A percentile compares a stretch with the other conserved stretches of the same genome.
Evolutionary conservation across 2,797 vertebrate genomes (phyloP).

Genomic region (Onychomys torridus): DNA sequence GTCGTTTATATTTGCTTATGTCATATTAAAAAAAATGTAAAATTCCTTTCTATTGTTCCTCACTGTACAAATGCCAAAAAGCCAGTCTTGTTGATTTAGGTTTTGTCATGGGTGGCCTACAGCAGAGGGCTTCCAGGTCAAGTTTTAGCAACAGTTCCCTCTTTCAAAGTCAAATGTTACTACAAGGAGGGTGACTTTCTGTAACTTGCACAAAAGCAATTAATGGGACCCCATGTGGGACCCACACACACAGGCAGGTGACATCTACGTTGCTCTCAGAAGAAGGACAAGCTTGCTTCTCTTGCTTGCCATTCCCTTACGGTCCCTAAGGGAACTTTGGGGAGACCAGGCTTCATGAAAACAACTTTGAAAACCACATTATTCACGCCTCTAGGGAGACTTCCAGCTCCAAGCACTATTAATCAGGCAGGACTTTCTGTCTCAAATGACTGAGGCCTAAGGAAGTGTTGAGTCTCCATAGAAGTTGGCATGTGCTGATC

Average conservation of each 20-base stretch:
- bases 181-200: neutral
- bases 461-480: slow-evolving; percentile 47
- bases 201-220: neutral
- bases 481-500: slow-evolving; percentile 49
- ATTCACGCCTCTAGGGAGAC: neutral
- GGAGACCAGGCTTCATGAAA: slow-evolving; percentile 10
- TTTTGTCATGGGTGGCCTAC: neutral
- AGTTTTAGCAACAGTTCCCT: neutral
- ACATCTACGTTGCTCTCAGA: neutral
- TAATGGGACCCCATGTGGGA: neutral
- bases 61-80: neutral
- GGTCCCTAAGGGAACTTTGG: neutral
- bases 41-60: neutral
- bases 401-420: slow-evolving; percentile 40
- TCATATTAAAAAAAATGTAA: neutral
- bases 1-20: neutral
- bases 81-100: neutral
- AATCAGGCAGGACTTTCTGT: slow-evolving; percentile 49
- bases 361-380: slow-evolving; percentile 52
- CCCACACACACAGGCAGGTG: neutral
- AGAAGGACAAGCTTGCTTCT: neutral
- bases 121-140: neutral
- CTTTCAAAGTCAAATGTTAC: neutral
- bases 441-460: slow-evolving; percentile 26
- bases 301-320: neutral